A percentile compares a stretch with the other conserved stretches of the same genome.
These are phyloP conservation scores for Alouatta palliata DNA, from an alignment of 2,113 vertebrate species.

Conservation along the genomic window DNA sequence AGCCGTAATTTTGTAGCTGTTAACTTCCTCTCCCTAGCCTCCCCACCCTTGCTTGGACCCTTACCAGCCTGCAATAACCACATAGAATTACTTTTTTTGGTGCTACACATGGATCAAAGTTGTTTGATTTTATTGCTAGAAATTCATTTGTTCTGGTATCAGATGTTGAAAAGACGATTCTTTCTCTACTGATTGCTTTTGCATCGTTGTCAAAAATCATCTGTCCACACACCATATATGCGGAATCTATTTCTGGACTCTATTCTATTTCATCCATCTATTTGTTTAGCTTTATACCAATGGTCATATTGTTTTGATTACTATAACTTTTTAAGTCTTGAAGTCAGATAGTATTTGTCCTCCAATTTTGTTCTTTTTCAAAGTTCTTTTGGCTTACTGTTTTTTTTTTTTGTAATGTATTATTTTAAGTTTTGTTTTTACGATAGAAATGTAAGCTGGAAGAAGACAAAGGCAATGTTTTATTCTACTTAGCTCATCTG, in stretches of 20 bases:
- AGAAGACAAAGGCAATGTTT: background rate
- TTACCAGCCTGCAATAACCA: background rate
- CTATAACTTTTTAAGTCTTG: background rate
- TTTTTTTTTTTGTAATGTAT: background rate
- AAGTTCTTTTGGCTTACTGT: background rate
- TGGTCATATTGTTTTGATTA: background rate
- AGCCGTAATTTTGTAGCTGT: background rate
- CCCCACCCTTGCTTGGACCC: background rate
- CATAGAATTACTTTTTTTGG: background rate
- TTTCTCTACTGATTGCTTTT: background rate
- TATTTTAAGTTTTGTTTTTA: slow-evolving; percentile 15
- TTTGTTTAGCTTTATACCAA: background rate
- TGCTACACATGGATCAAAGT: background rate
- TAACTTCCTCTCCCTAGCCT: background rate
- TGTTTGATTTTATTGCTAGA: background rate
- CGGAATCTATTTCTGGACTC: background rate
- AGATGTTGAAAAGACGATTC: background rate
- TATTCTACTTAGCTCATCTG: background rate
- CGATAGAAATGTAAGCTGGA: background rate
- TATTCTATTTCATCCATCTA: background rate
- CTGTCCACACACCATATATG: background rate
- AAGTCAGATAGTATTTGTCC: background rate
- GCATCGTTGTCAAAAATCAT: background rate
- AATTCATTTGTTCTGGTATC: background rate
- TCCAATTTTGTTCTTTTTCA: background rate